phyloP scores from a whole-genome alignment of 23 tunicate species.

The Halocynthia aurantium region DNA sequence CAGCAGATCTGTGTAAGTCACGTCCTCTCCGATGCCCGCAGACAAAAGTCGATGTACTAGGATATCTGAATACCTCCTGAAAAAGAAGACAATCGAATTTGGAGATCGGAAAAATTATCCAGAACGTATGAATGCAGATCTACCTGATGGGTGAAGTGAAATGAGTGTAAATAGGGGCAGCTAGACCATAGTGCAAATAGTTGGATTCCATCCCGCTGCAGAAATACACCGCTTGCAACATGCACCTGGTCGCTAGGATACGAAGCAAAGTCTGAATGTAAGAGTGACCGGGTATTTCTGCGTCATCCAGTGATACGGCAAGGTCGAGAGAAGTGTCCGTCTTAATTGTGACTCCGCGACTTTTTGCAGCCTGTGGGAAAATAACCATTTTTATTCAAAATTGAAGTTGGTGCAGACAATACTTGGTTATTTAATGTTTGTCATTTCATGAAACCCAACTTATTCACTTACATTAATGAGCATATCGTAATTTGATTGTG shows the following conservation, averaged over 20 bases:
- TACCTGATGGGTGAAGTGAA: conserved; percentile 83
- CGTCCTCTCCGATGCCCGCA: conserved; percentile 91
- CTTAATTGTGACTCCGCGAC: conserved; percentile 43
- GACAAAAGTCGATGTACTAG: conserved; percentile 91
- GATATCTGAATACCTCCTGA: conserved; percentile 86
- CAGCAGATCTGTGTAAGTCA: conserved; percentile 61
- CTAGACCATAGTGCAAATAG: conserved; percentile 88
- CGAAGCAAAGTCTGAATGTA: conserved; percentile 79
- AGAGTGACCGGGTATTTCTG: conserved; percentile 37
- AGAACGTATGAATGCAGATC: too few species aligned
- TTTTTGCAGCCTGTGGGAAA: conserved; percentile 42
- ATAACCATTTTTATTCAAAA: too few species aligned
- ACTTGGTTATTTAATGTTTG: too few species aligned
- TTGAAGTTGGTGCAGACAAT: too few species aligned
- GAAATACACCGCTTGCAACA: conserved; percentile 94
- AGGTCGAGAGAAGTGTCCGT: conserved; percentile 71
- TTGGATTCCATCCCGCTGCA: conserved; percentile 97
- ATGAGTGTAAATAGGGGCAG: conserved; percentile 97
- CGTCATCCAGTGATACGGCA: conserved; percentile 72
- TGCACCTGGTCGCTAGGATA: conserved; percentile 87
- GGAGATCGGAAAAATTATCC: too few species aligned
- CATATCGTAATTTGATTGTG: conserved; percentile 86
- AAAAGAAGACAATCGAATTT: too few species aligned
- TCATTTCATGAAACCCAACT: too few species aligned
- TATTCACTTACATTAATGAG: conserved; percentile 39